phyloP scores from a whole-genome alignment of 1,140 invertebrate genomes.

The Drosophila cardini region DNA sequence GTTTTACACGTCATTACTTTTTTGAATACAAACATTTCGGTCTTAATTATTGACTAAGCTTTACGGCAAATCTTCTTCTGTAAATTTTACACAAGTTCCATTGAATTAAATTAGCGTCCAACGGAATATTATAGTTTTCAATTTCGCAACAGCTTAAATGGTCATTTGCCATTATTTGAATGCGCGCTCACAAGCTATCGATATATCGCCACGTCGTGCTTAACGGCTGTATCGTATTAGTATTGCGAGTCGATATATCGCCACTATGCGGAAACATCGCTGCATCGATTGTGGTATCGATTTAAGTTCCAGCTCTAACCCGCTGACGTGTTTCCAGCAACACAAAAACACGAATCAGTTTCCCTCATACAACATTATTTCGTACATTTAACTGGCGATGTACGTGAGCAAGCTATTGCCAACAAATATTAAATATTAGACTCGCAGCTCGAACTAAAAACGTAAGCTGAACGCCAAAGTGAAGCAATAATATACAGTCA shows the following conservation, averaged over 20 bases:
- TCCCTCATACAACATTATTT: conserved; percentile 42
- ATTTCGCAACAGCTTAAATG: not conserved
- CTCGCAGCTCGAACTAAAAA: not conserved
- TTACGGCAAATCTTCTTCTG: too few species aligned
- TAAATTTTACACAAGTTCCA: too few species aligned
- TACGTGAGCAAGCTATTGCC: conserved; percentile 15
- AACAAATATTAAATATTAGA: conserved; percentile 27
- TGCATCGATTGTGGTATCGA: not conserved
- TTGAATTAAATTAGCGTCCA: too few species aligned
- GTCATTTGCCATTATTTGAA: not conserved
- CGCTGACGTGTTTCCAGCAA: conserved; percentile 59
- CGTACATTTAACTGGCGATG: conserved; percentile 30
- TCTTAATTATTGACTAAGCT: too few species aligned
- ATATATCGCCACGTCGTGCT: not conserved
- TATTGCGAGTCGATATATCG: not conserved
- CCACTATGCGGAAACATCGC: not conserved
- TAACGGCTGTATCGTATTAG: too few species aligned
- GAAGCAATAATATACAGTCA: not conserved
- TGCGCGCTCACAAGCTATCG: not conserved
- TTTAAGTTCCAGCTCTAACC: conserved; percentile 13
- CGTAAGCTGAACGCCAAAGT: not conserved
- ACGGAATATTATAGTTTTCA: too few species aligned
- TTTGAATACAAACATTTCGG: too few species aligned
- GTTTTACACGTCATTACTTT: too few species aligned
- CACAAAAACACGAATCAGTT: conserved; percentile 45